phyloP scores from a whole-genome alignment of 1,140 invertebrate species.

The Ceratoteleas bidentatus region DNA sequence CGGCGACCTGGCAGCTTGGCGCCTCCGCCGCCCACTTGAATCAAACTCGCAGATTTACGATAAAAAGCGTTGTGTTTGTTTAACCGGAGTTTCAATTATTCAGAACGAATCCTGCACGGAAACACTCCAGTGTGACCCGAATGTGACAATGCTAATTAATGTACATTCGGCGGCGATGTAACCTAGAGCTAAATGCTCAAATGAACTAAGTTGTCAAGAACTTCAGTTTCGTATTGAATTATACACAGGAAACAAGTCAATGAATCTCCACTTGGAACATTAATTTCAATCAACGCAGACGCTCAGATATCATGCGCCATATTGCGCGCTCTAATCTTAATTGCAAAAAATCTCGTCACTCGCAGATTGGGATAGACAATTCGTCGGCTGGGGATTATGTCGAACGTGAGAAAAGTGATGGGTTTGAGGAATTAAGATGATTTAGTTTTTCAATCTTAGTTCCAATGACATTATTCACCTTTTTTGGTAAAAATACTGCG shows the following conservation, averaged over 20 bases:
- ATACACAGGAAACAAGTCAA: slow-evolving; percentile 59
- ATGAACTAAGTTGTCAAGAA: slow-evolving; percentile 64
- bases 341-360: slow-evolving; percentile 17
- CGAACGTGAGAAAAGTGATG: too few species aligned
- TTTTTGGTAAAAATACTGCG: too few species aligned
- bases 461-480: too few species aligned
- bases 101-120: slow-evolving; percentile 40
- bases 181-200: slow-evolving; percentile 60
- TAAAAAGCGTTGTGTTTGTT: slow-evolving; percentile 36
- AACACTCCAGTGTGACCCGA: slow-evolving; percentile 35
- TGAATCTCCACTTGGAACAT: slow-evolving; percentile 45
- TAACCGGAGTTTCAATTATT: slow-evolving; percentile 42
- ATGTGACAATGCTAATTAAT: slow-evolving; percentile 61
- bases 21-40: slow-evolving; percentile 5
- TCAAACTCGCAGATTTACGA: slow-evolving; percentile 26
- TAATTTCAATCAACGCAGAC: slow-evolving; percentile 39
- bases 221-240: slow-evolving; percentile 54
- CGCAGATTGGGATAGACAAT: not conserved
- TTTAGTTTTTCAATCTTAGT: too few species aligned
- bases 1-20: not conserved
- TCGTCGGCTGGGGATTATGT: too few species aligned
- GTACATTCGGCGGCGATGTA: slow-evolving; percentile 50
- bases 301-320: slow-evolving; percentile 6
- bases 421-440: too few species aligned
- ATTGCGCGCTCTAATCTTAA: slow-evolving; percentile 7